Conservation (phyloP, 37 sponge, comb jelly and placozoan genomes). For the Crambe crambe region DNA sequence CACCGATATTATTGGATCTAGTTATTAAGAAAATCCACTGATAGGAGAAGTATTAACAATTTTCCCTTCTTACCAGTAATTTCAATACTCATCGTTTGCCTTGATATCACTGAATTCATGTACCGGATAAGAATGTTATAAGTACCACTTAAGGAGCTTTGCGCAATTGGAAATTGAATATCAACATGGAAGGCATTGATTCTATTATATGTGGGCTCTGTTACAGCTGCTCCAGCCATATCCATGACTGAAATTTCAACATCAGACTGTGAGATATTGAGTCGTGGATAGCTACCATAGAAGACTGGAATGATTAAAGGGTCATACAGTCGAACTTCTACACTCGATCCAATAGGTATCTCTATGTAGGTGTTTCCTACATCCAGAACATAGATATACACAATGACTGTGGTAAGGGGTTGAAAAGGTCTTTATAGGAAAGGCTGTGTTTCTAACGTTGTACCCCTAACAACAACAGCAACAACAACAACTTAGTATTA, state of each 20-base stretch:
- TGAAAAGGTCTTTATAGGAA: no score
- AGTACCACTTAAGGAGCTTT: background rate
- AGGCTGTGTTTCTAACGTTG: no score
- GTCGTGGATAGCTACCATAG: background rate
- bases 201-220: background rate
- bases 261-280: background rate
- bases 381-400: no score
- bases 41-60: no score
- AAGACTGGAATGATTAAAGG: background rate
- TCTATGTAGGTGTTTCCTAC: background rate
- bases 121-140: background rate
- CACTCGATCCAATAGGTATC: background rate
- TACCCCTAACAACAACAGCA: no score
- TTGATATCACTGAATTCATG: background rate
- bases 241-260: background rate
- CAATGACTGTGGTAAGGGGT: no score
- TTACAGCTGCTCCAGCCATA: background rate
- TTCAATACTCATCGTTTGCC: background rate
- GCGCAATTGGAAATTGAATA: background rate
- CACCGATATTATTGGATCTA: background rate
- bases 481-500: background rate
- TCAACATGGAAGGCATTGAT: background rate
- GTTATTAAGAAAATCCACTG: no score
- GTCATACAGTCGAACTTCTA: background rate
- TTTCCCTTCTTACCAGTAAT: background rate